phyloP scores from a whole-genome alignment of 1,140 invertebrate species.

The Bursaphelenchus mucronatus region DNA sequence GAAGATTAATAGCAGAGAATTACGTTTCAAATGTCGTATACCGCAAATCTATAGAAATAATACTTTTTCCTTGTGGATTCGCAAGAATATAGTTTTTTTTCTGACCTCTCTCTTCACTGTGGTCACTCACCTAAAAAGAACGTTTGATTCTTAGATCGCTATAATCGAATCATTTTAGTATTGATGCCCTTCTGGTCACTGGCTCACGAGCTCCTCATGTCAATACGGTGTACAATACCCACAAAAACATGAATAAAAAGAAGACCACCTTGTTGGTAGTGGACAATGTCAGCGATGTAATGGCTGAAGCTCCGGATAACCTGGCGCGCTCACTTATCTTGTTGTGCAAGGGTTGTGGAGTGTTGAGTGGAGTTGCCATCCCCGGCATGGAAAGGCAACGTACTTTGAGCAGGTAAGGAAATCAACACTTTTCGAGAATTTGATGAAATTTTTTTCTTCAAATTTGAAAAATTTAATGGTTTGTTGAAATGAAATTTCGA shows the following conservation, averaged over 20 bases:
- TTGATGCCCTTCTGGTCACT: slow-evolving; percentile 75
- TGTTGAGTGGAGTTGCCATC: slow-evolving; percentile 56
- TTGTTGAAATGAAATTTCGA: background rate
- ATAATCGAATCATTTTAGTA: slow-evolving; percentile 63
- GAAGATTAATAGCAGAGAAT: too few species aligned
- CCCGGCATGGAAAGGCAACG: slow-evolving; percentile 61
- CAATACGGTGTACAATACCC: slow-evolving; percentile 72
- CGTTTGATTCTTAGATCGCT: background rate
- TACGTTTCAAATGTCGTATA: too few species aligned
- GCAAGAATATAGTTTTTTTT: too few species aligned
- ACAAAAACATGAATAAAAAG: slow-evolving; percentile 71
- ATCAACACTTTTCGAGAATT: background rate
- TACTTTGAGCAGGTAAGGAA: slow-evolving; percentile 49
- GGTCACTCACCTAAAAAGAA: too few species aligned
- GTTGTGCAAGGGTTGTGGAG: slow-evolving; percentile 59
- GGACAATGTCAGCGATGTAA: slow-evolving; percentile 74
- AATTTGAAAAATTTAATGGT: too few species aligned
- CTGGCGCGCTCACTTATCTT: slow-evolving; percentile 58
- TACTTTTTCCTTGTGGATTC: too few species aligned
- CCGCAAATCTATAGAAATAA: too few species aligned
- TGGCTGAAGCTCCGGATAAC: slow-evolving; percentile 69
- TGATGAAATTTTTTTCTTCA: slow-evolving; percentile 7
- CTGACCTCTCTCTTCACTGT: too few species aligned
- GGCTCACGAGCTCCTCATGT: slow-evolving; percentile 76
- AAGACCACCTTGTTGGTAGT: slow-evolving; percentile 77